Conservation (phyloP, 2,797 vertebrate genomes). For the Antennarius maculatus region DNA sequence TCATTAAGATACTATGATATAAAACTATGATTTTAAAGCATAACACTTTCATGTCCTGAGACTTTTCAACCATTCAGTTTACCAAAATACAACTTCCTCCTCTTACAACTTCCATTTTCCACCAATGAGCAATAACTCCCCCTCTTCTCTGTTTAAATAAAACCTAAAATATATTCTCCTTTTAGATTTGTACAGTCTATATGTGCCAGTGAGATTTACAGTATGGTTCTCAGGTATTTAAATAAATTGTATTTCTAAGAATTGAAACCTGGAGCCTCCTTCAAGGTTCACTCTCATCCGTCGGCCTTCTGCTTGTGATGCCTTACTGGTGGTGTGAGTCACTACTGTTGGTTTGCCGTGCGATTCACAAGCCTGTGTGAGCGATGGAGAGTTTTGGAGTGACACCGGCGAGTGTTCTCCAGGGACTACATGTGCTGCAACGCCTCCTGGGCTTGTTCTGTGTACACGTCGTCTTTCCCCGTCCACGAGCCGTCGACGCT, state of each 20-base stretch:
- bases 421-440: constrained; percentile 91
- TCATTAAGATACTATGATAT: too few species aligned
- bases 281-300: constrained; percentile 2
- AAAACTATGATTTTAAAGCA: too few species aligned
- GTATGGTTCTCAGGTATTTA: constrained; percentile 2
- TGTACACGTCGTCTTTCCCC: constrained; percentile 86
- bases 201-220: constrained; percentile 21
- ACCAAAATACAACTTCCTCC: too few species aligned
- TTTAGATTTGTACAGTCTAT: neutral
- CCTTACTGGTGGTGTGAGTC: constrained; percentile 36
- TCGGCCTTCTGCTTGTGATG: constrained; percentile 22
- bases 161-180: neutral
- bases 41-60: too few species aligned
- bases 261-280: constrained; percentile 9
- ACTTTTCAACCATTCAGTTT: too few species aligned
- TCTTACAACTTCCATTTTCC: too few species aligned
- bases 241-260: neutral
- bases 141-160: neutral
- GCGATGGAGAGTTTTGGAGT: constrained; percentile 32
- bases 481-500: constrained; percentile 83
- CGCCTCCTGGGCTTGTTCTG: constrained; percentile 95
- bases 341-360: constrained; percentile 25
- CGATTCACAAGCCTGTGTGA: constrained; percentile 13
- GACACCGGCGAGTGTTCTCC: constrained; percentile 6
- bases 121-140: neutral